These are phyloP conservation scores for Eupithecia exiguata DNA, from an alignment of 2,888 invertebrate genomes.

Conservation along the genomic window DNA sequence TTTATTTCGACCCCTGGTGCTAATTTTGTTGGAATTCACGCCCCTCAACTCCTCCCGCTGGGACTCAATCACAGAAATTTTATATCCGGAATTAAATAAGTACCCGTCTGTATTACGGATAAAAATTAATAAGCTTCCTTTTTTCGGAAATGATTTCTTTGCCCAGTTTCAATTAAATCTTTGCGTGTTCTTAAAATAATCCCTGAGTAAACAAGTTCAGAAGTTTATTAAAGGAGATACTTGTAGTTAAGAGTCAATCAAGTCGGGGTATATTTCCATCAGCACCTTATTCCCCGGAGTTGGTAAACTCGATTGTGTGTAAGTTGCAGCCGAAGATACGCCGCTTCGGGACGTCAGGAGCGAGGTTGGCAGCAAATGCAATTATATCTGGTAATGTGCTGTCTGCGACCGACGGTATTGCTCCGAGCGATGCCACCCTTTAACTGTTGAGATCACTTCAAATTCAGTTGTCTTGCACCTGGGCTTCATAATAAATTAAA, in stretches of 20 bases:
- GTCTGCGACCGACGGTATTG: slow-evolving; percentile 71
- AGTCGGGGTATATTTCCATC: slow-evolving; percentile 76
- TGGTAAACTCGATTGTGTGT: slow-evolving; percentile 80
- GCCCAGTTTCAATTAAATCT: slow-evolving; percentile 36
- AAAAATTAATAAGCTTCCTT: slow-evolving; percentile 82
- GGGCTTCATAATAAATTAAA: slow-evolving; percentile 57
- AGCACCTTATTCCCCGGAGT: slow-evolving; percentile 77
- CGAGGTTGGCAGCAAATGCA: slow-evolving; percentile 80
- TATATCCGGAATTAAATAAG: slow-evolving; percentile 85
- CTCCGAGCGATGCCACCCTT: slow-evolving; percentile 69
- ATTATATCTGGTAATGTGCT: slow-evolving; percentile 81
- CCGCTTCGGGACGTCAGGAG: slow-evolving; percentile 69
- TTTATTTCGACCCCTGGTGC: slow-evolving; percentile 85
- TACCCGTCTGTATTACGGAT: slow-evolving; percentile 78
- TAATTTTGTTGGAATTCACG: slow-evolving; percentile 85
- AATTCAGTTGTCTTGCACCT: slow-evolving; percentile 70
- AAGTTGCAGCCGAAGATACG: slow-evolving; percentile 72
- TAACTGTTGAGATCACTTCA: slow-evolving; percentile 71
- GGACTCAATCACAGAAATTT: slow-evolving; percentile 85
- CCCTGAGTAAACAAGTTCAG: slow-evolving; percentile 26
- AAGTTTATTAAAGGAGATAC: slow-evolving; percentile 34
- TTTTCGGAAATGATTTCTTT: slow-evolving; percentile 63
- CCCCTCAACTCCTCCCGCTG: slow-evolving; percentile 81
- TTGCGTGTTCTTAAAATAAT: slow-evolving; percentile 50
- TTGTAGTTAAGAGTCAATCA: slow-evolving; percentile 62